Percentiles rank a stretch among this genome's conserved stretches.
Evolutionary conservation across 1,140 invertebrate genomes (phyloP).

Genomic region (Acromyrmex charruanus): DNA sequence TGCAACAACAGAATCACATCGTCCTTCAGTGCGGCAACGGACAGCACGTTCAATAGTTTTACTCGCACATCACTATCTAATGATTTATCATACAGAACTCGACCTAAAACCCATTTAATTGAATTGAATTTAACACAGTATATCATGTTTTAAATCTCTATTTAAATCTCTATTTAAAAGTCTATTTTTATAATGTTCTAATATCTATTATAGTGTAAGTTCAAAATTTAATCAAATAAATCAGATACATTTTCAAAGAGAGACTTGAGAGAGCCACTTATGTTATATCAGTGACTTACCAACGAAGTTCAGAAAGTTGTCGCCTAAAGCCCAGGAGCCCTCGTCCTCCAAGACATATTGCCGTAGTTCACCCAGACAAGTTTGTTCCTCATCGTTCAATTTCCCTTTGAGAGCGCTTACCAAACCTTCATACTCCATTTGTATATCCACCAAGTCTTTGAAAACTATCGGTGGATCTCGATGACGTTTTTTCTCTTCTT

Average conservation of each 20-base stretch:
- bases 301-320: conserved; percentile 94
- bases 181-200: background rate
- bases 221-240: background rate
- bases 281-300: conserved; percentile 85
- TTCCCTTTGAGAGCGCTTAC: conserved; percentile 89
- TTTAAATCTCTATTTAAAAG: background rate
- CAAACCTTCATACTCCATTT: conserved; percentile 89
- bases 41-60: conserved; percentile 90
- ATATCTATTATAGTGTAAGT: background rate
- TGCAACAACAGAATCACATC: conserved; percentile 96
- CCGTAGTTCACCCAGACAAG: conserved; percentile 92
- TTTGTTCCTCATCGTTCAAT: conserved; percentile 90
- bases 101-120: conserved; percentile 84
- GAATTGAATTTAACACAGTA: background rate
- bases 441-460: conserved; percentile 90
- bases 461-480: conserved; percentile 95
- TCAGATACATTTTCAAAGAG: background rate
- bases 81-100: conserved; percentile 89
- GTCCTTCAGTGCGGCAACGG: conserved; percentile 93
- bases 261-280: background rate
- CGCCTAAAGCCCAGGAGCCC: conserved; percentile 96
- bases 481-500: conserved; percentile 91
- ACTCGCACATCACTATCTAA: conserved; percentile 88
- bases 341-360: conserved; percentile 95
- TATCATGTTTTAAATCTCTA: background rate